Base-by-base conservation (phyloP, 2,888 invertebrate genomes). In the Himalopsyche tibetana region DNA sequence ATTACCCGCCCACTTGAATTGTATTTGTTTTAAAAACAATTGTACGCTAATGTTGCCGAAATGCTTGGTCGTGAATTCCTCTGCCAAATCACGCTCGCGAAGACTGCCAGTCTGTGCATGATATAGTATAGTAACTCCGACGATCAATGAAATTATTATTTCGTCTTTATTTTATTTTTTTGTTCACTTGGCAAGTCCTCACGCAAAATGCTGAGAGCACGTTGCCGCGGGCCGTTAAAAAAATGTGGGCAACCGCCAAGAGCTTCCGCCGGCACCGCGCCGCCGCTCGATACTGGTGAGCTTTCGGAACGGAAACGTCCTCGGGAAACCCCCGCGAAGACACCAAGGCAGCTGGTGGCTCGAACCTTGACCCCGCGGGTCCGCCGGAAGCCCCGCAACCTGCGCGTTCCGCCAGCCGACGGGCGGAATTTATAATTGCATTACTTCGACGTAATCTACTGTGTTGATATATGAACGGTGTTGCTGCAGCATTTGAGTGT, bases 311-410 rank as follows among this genome's bases (percentile, higher is more conserved):
- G 63, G 51, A 51, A 51, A 19, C 63, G 19, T 28, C 63, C 63
- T 28, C 28, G 63, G 63, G 63, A 63, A 63, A 63, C 63, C 28
- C 63, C 63, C 19, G 63, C 63, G 19, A 63, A 63, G 63, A 63
- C 63, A 63, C 63, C 19, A 19, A 63, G 63, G 63, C 63, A 63
- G 63, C 19, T 85, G 45, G 28, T 28, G 28, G n/a, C n/a, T 80
- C 82, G 45, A 80, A 82, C 74, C 83, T 80, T 86, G 83, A 82
- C 86, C 79, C 74, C 84, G 36, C 40, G 19, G 28, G 36, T 83
- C 79, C 83, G 79, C 83, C 45, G 28, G 85, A 85, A 85, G 85
- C 85, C 85, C 69, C 82, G 82, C 63, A 51, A 28, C 63, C 63
- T 19, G 11, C 63, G 15, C 51, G 51, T 51, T 51, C 51, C 15